Conservation (phyloP, 2,888 invertebrate genomes). For the Ectemnius continuus region DNA sequence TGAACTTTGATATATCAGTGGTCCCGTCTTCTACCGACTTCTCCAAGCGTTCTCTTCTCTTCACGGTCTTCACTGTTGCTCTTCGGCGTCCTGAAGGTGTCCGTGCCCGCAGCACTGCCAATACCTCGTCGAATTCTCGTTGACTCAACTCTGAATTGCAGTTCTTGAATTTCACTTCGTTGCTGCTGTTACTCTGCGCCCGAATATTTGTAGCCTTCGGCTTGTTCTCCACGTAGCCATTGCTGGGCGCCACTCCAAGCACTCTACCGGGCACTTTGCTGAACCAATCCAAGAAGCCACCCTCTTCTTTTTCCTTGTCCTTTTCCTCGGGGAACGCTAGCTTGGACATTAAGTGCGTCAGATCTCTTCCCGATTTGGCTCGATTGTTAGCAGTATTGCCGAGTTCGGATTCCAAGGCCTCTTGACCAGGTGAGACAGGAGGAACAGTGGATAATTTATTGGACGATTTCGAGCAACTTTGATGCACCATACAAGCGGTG, state of each 20-base stretch:
- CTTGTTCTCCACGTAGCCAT: constrained; percentile 54
- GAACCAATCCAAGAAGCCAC: constrained; percentile 71
- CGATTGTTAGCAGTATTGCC: constrained; percentile 28
- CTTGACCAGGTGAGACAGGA: constrained; percentile 26
- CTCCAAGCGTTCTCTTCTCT: constrained; percentile 58
- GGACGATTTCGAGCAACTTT: constrained; percentile 53
- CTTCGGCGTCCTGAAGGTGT: constrained; percentile 68
- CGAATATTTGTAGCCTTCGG: constrained; percentile 42
- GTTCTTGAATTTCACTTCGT: constrained; percentile 69
- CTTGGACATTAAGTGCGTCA: constrained; percentile 69
- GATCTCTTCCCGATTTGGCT: constrained; percentile 43
- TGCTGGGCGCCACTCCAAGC: constrained; percentile 66
- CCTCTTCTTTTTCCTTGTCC: constrained; percentile 64
- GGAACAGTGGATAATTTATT: constrained; percentile 21
- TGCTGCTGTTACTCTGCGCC: constrained; percentile 46
- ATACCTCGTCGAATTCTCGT: constrained; percentile 77
- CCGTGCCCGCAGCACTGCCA: constrained; percentile 75
- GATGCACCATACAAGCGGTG: constrained; percentile 64
- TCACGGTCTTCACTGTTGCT: constrained; percentile 56
- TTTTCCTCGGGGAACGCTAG: constrained; percentile 68
- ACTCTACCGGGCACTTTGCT: constrained; percentile 69
- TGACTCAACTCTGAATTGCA: constrained; percentile 76
- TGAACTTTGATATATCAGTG: constrained; percentile 19
- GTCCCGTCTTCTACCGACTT: constrained; percentile 42
- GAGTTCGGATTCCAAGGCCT: constrained; percentile 29